Evolutionary conservation across 2,888 invertebrate species (phyloP), one percentile per base, ranked within the genome.

Genomic region (Uloborus plumipes): DNA sequence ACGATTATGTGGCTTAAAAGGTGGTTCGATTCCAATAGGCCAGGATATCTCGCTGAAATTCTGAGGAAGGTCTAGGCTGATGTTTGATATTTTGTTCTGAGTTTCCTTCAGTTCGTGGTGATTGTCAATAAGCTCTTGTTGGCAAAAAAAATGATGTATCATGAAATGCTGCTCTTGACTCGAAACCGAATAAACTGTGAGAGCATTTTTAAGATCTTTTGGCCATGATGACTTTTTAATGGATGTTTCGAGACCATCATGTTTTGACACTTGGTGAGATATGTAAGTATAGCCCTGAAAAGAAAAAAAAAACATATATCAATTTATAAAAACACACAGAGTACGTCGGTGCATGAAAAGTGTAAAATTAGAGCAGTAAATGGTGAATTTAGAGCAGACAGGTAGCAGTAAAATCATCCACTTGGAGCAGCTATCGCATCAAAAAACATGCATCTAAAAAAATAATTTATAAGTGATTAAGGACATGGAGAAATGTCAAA

Each of bases 11-110:
- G 95, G 93, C 85, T 91, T 92, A 84, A 92, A 92, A 0, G 92
- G 92, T 50, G 91, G 90, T 81, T 92, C 92, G 85, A 92, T 92
- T 75, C 94, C 95, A 62, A 94, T 89, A 0, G 95, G 95, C 95
- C 95, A 96, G 7, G 82, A 71, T 11, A 73, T 62, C 49, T 73
- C 80, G 11, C 53, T 76, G 0, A 67, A 39, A 15, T 89, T 90
- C 13, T 88, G 88, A 0, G 91, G 91, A 16, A 90, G 89, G 70
- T 89, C 87, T 69, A 89, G 87, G 49, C 89, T 89, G 84, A 90
- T 89, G 64, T 89, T 87, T 31, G 89, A 85, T 51, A 92, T 91
- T 82, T 90, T 89, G 49, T 88, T 86, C 61, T 91, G 89, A n/a
- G 91, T 87, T 59, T 87, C 86, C 22, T 88, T 87, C 67, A 92